Conservation (phyloP, 2,113 vertebrate genomes). For the Ploceus nigricollis region DNA sequence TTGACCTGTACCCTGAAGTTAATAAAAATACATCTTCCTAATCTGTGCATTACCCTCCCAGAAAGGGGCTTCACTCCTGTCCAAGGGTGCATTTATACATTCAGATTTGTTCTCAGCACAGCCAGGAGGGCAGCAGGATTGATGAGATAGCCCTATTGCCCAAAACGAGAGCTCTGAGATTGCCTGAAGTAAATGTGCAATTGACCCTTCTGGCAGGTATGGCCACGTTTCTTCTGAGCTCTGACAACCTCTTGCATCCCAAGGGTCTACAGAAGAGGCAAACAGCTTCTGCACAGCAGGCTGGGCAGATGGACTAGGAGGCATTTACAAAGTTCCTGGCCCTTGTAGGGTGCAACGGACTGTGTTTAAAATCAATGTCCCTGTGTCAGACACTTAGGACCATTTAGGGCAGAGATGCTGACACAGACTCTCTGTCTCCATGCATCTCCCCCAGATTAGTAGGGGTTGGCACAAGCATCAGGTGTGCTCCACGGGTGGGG, state of each 20-base stretch:
- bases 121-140: not conserved
- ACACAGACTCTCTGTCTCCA: not conserved
- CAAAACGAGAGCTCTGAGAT: not conserved
- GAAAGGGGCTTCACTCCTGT: not conserved
- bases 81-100: not conserved
- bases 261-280: not conserved
- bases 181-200: not conserved
- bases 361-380: not conserved
- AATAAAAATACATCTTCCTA: not conserved
- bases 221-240: not conserved
- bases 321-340: not conserved
- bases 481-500: not conserved
- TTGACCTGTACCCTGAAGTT: not conserved
- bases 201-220: not conserved
- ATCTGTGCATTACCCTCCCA: not conserved
- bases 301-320: not conserved
- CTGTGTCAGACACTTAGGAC: not conserved
- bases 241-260: not conserved
- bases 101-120: not conserved
- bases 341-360: not conserved
- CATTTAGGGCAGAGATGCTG: not conserved
- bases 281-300: not conserved
- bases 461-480: not conserved
- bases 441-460: not conserved
- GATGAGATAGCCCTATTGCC: not conserved